Base-by-base conservation (phyloP, 2,888 invertebrate species). In the Petrolisthes cinctipes region DNA sequence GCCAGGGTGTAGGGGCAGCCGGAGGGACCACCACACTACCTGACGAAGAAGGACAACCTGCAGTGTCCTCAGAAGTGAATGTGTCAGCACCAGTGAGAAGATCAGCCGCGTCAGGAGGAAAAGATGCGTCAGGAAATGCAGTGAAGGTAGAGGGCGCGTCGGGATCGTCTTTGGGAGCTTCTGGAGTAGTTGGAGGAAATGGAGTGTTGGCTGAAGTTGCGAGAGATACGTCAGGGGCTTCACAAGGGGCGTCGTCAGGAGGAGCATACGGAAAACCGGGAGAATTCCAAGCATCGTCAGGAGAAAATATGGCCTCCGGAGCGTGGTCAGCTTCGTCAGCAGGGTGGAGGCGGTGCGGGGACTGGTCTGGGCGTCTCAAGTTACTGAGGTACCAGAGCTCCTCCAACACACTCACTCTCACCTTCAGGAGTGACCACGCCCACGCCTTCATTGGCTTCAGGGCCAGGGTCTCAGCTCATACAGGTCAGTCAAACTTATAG, bases 291-390 rank as follows among this genome's bases (percentile, higher is more conserved):
- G 37, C 37, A 37, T 37, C 37, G 37, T 37, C 37, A 37, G 37
- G 37, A 37, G 37, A 37, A 37, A 37, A 37, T 37, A 2, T 37
- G 37, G 37, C 37, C 37, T 37, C 37, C 37, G 23, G 53, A 11
- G 51, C 83, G 56, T 20, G 68, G 17, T 57, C 87, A 5, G 78
- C 75, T 5, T 84, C 37, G 37, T 37, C 37, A 37, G 37, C 1
- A 37, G 37, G 37, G 37, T 37, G 85, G 75, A 83, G 91, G 9
- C 91, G 91, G 80, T 97, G 97, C 92, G 97, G 97, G 17, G 96
- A 97, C 93, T 96, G 96, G 96, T 96, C 95, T 91, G 94, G 95
- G 56, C 95, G 95, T 92, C 93, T 96, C 86, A 97, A 97, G 92
- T 93, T 96, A 51, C 93, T 97, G 82, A 94, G 95, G 57, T 94